Conservation (phyloP, 64 coral and sea anemone species). For the Pocillopora verrucosa region DNA sequence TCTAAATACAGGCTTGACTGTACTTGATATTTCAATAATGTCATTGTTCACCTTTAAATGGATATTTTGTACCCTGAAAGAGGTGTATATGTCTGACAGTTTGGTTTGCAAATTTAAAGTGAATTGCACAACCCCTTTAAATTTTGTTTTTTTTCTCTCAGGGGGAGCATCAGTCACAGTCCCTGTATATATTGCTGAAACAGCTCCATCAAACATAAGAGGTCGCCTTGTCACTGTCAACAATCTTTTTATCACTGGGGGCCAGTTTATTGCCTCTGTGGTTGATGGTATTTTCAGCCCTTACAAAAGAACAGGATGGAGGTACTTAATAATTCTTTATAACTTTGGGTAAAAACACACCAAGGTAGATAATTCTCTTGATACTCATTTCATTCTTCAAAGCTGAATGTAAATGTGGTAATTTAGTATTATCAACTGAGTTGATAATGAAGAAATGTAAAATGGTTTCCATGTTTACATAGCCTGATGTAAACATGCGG, state of each 20-base stretch:
- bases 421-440: no score
- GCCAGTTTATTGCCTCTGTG: slow-evolving; percentile 73
- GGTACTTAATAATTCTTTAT: slow-evolving; percentile 10
- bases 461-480: no score
- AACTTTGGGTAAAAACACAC: background rate
- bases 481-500: no score
- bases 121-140: background rate
- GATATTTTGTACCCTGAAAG: no score
- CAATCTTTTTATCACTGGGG: slow-evolving; percentile 83
- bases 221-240: slow-evolving; percentile 67
- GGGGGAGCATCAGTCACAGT: slow-evolving; percentile 80
- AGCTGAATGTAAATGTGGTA: no score
- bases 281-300: slow-evolving; percentile 67
- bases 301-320: slow-evolving; percentile 65
- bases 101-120: no score
- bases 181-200: slow-evolving; percentile 84
- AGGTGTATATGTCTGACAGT: no score
- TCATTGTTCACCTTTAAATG: no score
- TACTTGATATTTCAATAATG: no score
- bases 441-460: no score
- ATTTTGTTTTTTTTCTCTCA: background rate
- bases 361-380: background rate
- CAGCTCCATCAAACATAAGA: slow-evolving; percentile 54
- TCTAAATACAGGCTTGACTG: no score
- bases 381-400: no score